Conservation (phyloP, 1,140 invertebrate genomes). For the Sitobion miscanthi region DNA sequence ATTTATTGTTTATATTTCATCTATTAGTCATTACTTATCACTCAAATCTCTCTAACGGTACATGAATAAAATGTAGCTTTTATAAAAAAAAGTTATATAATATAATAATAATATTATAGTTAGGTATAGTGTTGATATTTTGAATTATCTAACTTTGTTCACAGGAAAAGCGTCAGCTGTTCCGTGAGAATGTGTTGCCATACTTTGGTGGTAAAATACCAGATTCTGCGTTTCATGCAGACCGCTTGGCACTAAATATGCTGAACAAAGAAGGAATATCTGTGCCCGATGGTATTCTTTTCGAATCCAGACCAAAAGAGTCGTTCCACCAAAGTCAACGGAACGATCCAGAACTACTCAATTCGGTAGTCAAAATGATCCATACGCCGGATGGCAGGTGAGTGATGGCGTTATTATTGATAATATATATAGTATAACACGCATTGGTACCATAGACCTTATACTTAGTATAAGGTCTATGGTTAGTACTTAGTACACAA, state of each 20-base stretch:
- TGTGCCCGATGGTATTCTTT: conserved; percentile 68
- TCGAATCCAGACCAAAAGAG: conserved; percentile 64
- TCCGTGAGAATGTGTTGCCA: conserved; percentile 70
- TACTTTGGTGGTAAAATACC: conserved; percentile 71
- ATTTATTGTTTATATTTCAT: no score
- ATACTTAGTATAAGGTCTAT: no score
- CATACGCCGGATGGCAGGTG: conserved; percentile 60
- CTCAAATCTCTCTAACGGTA: not conserved
- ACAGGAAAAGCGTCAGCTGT: conserved; percentile 70
- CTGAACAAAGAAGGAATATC: conserved; percentile 71
- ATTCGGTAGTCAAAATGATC: conserved; percentile 59
- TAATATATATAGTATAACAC: not conserved
- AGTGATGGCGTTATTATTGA: not conserved
- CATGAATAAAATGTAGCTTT: not conserved
- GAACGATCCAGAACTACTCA: conserved; percentile 59
- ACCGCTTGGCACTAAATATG: conserved; percentile 70
- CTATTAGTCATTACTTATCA: not conserved
- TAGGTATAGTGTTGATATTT: not conserved
- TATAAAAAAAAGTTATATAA: no score
- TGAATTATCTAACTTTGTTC: not conserved
- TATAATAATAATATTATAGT: no score
- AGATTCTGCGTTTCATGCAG: conserved; percentile 69
- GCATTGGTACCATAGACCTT: no score
- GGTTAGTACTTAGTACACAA: no score
- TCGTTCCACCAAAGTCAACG: conserved; percentile 62